These are phyloP conservation scores for Tokudaia tokunoshimensis DNA, from an alignment of 2,797 vertebrate genomes.

Conservation along the genomic window DNA sequence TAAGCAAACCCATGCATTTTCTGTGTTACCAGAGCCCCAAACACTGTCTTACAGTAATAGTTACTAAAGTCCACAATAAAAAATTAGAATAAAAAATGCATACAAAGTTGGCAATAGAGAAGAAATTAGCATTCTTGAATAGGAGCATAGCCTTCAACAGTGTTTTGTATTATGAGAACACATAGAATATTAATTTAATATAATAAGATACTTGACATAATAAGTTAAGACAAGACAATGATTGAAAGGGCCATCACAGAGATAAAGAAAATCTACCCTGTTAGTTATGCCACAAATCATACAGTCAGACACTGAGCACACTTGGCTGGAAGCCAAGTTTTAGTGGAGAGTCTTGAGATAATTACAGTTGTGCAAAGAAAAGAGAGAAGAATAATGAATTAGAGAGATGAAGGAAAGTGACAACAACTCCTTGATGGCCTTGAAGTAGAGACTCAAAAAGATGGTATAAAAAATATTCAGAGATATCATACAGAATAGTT, in stretches of 20 bases:
- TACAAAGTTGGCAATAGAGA: background rate
- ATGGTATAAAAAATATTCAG: background rate
- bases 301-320: background rate
- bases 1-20: background rate
- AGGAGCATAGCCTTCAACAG: background rate
- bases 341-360: constrained; percentile 16
- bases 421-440: background rate
- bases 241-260: constrained; percentile 22
- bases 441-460: constrained; percentile 4
- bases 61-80: background rate
- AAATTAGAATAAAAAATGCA: constrained; percentile 26
- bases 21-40: background rate
- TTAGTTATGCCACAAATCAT: constrained; percentile 29
- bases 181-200: background rate
- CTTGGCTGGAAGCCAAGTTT: background rate
- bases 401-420: background rate
- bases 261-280: constrained; percentile 11
- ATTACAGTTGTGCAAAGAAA: constrained; percentile 35
- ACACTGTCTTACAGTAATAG: background rate
- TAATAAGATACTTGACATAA: constrained; percentile 21
- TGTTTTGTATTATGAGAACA: constrained; percentile 3
- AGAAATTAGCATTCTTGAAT: background rate
- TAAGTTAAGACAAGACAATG: constrained; percentile 40
- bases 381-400: constrained; percentile 21
- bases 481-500: background rate